Conservation (phyloP, 2,888 invertebrate genomes). For the Lottia gigantea region DNA sequence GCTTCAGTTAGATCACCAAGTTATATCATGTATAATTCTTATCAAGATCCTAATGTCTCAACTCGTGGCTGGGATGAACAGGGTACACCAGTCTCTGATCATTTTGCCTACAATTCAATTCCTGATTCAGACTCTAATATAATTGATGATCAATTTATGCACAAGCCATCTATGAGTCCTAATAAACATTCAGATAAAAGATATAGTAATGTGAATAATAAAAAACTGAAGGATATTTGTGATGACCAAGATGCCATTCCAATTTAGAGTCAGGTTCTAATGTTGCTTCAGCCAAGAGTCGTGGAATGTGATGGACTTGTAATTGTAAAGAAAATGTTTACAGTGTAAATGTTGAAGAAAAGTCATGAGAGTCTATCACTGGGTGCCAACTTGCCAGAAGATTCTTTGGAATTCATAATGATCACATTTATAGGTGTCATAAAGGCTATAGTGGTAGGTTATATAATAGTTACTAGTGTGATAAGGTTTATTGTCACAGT, state of each 20-base stretch:
- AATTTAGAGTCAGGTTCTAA: slow-evolving; percentile 6
- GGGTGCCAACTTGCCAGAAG: no score
- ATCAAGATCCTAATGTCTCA: slow-evolving; percentile 1
- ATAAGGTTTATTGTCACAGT: no score
- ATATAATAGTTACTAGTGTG: no score
- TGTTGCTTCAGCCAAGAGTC: no score
- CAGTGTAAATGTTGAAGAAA: no score
- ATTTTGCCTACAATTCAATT: slow-evolving; percentile 20
- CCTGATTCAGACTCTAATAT: slow-evolving; percentile 20
- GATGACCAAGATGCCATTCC: slow-evolving; percentile 26
- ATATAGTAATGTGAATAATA: slow-evolving; percentile 9
- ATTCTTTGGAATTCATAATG: no score
- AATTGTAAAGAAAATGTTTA: no score
- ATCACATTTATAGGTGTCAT: no score
- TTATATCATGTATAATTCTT: slow-evolving; percentile 2
- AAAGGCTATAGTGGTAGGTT: no score
- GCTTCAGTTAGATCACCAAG: slow-evolving; percentile 6
- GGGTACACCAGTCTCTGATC: slow-evolving; percentile 17
- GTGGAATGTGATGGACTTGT: no score
- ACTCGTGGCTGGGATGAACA: slow-evolving; percentile 19
- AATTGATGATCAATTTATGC: slow-evolving; percentile 26
- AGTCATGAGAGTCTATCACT: no score
- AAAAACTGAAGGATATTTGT: slow-evolving; percentile 19
- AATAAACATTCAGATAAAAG: slow-evolving; percentile 9
- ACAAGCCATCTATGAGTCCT: slow-evolving; percentile 17